Conservation (phyloP, 2,888 invertebrate species). For the Gasteruption jaculator region DNA sequence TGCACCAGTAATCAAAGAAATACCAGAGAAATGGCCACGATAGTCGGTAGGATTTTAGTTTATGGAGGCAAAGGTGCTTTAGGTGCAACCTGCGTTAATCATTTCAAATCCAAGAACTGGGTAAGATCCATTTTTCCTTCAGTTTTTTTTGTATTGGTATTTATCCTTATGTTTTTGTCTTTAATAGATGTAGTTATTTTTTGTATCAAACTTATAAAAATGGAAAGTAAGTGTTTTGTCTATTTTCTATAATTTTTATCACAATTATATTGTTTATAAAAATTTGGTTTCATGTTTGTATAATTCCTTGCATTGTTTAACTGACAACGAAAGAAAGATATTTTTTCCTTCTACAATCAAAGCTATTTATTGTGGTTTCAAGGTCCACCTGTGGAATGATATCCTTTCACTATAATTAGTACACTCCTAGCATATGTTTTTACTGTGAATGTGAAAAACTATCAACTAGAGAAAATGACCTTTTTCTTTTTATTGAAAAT, state of each 20-base stretch:
- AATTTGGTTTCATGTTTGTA: no score
- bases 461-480: no score
- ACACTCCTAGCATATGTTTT: no score
- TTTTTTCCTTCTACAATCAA: neutral
- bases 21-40: constrained; percentile 53
- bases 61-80: constrained; percentile 97
- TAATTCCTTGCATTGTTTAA: no score
- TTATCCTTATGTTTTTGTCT: no score
- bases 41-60: constrained; percentile 72
- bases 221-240: constrained; percentile 8
- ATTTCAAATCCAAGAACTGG: constrained; percentile 86
- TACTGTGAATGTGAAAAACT: neutral
- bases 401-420: no score
- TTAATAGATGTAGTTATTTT: no score
- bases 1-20: no score
- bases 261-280: neutral
- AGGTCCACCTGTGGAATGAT: no score
- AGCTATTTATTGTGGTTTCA: no score
- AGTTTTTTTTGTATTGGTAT: neutral
- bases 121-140: constrained; percentile 55
- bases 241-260: constrained; percentile 13
- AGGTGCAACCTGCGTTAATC: constrained; percentile 81
- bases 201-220: no score
- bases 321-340: constrained; percentile 12
- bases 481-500: neutral